Percentiles rank a stretch among this genome's conserved stretches.
Evolutionary conservation across 2,888 invertebrate genomes (phyloP).

Genomic region (Caenorhabditis panamensis): DNA sequence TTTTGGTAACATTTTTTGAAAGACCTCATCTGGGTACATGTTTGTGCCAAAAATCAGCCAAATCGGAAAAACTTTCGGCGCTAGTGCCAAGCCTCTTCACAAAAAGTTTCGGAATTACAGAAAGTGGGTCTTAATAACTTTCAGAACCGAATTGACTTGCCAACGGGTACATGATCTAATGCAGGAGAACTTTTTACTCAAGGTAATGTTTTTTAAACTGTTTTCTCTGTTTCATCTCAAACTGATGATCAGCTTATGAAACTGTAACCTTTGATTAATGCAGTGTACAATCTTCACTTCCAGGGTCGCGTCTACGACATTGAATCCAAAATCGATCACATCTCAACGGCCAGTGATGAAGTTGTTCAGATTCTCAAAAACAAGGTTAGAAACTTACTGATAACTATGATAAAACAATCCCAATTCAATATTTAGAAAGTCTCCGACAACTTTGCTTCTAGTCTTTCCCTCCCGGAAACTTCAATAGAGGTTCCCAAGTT

Average conservation of each 20-base stretch:
- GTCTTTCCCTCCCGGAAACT: conserved; percentile 58
- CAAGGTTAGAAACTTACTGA: conserved; percentile 6
- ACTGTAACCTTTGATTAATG: too few relatives aligned
- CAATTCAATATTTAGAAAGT: conserved; percentile 35
- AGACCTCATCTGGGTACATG: too few relatives aligned
- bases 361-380: conserved; percentile 51
- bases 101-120: too few relatives aligned
- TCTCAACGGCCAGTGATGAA: conserved; percentile 50
- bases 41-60: too few relatives aligned
- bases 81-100: too few relatives aligned
- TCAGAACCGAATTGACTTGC: conserved; percentile 68
- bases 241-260: too few relatives aligned
- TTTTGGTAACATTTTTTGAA: too few relatives aligned
- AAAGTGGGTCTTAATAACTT: too few relatives aligned
- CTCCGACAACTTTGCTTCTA: conserved; percentile 41
- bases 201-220: conserved; percentile 8
- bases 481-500: conserved; percentile 43
- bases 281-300: too few relatives aligned
- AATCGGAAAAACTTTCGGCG: too few relatives aligned
- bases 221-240: not conserved
- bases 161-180: conserved; percentile 68
- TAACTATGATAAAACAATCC: not conserved
- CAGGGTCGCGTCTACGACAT: conserved; percentile 64
- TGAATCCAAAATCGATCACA: conserved; percentile 63
- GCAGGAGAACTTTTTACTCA: conserved; percentile 70